Evolutionary conservation across 1,140 invertebrate genomes (phyloP), one percentile per base, ranked within the genome.

Genomic region (Anagrus nilaparvatae): DNA sequence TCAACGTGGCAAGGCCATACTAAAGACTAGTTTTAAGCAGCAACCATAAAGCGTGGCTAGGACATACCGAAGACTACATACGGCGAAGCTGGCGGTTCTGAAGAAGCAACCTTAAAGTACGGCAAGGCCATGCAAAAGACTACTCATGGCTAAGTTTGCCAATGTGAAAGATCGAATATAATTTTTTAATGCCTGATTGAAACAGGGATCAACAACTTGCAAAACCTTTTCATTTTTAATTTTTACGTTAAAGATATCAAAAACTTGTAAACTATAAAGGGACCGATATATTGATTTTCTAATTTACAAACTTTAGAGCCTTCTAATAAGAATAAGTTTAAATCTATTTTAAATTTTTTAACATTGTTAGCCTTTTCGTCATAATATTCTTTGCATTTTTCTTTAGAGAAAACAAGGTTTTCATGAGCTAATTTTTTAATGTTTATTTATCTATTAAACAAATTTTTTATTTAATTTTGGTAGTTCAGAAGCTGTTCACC

Each of bases 331-430:
- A 29, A 39, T 25, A 39, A 24, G n/a, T 17, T 7, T 12, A 20
- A 12, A 20, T 18, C 28, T 6, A 28, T 1, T 19, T 7, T 40
- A 16, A 40, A 40, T 10, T 35, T 21, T 13, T n/a, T 4, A 13
- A 20, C 18, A 23, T 40, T 40, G 4, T 19, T 28, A 8, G 4
- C 21, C 20, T 19, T 25, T n/a, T n/a, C n/a, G n/a, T n/a, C n/a
- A n/a, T n/a, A n/a, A n/a, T n/a, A n/a, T n/a, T n/a, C n/a, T n/a
- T 40, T 40, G 5, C 18, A 40, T 31, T 23, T 29, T 13, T 40
- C 38, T 29, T 40, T 29, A 6, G 38, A 16, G 2, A 1, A 5
- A 2, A 31, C 13, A 13, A 29, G n/a, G 20, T 39, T 28, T 12
- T 39, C 16, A 17, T 18, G 10, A 6, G 19, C 37, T n/a, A 28